Evolutionary conservation across 2,797 vertebrate species (phyloP), one percentile per base, ranked within the genome.

Genomic region (Dromococcyx pavoninus): DNA sequence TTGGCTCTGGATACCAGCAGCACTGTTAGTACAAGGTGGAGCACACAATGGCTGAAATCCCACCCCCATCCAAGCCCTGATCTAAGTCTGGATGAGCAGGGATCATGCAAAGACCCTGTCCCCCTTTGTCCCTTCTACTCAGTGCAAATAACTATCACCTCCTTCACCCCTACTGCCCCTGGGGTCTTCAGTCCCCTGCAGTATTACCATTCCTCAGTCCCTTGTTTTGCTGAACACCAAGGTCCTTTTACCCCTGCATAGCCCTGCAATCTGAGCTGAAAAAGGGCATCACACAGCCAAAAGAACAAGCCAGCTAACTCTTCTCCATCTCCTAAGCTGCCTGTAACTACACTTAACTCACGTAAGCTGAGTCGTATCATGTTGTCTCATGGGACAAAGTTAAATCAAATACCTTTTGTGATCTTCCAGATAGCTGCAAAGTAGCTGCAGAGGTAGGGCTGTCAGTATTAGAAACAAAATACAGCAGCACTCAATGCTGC

Each of bases 361-460:
- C 8, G 22, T 33, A 56, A 56, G 22, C 58, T 80, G 74, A 64
- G n/a, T 50, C 35, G 41, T 32, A 48, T 43, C 80, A 25, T 1
- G 0, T 10, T 50, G 43, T 67, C 50, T 41, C 30, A 33, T 4
- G 7, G 70, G 33, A 43, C 23, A 80, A 85, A 76, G 70, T 22
- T 35, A 75, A 87, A 90, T 44, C 35, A 71, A 64, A 76, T 50
- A 39, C 10, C 39, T 75, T 69, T 50, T 24, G 32, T 50, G 25
- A 50, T 54, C 25, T 80, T 84, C 70, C 65, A 88, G 50, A n/a
- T 69, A 56, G 66, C 70, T 77, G 60, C 19, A 27, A 90, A 73
- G 50, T n/a, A 73, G 18, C 39, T 58, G 46, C 54, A 76, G 39
- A 50, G 41, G 24, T 13, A 48, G 24, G 17, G 23, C 24, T 84